These are phyloP conservation scores for Bombus terrestris DNA, from an alignment of 1,140 invertebrate species.

Conservation along the genomic window DNA sequence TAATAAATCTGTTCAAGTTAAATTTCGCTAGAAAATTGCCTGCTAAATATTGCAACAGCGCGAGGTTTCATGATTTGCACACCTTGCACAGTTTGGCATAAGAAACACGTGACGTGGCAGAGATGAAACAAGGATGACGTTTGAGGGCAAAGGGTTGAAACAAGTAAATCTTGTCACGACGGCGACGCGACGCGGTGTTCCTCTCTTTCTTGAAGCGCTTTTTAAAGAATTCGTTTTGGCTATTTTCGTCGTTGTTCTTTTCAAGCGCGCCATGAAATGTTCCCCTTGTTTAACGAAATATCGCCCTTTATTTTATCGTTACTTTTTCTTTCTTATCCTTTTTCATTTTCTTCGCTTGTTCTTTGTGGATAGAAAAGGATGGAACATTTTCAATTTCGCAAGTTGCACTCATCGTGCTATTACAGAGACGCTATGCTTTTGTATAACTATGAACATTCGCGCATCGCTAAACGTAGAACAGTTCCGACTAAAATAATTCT, in stretches of 20 bases:
- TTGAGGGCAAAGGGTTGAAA: conserved; percentile 1
- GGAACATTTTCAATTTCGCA: neutral
- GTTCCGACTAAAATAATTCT: too few species aligned
- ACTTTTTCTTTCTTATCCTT: neutral
- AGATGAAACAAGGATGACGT: neutral
- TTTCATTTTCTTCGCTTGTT: neutral
- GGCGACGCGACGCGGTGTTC: too few species aligned
- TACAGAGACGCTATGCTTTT: too few species aligned
- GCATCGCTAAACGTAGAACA: too few species aligned
- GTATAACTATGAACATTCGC: too few species aligned
- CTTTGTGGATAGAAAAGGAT: too few species aligned
- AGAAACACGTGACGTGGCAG: neutral
- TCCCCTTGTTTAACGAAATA: conserved; percentile 6
- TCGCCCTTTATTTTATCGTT: neutral
- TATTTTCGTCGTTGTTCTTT: neutral
- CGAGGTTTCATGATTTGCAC: neutral
- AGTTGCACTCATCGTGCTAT: neutral
- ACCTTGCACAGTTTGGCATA: neutral
- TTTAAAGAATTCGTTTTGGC: neutral
- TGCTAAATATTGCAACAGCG: neutral
- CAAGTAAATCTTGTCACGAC: neutral
- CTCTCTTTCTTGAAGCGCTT: neutral
- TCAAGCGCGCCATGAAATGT: neutral
- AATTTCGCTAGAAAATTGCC: neutral
- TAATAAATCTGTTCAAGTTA: neutral